phyloP scores from a whole-genome alignment of 2,113 vertebrate genomes.

The Tachycineta bicolor region DNA sequence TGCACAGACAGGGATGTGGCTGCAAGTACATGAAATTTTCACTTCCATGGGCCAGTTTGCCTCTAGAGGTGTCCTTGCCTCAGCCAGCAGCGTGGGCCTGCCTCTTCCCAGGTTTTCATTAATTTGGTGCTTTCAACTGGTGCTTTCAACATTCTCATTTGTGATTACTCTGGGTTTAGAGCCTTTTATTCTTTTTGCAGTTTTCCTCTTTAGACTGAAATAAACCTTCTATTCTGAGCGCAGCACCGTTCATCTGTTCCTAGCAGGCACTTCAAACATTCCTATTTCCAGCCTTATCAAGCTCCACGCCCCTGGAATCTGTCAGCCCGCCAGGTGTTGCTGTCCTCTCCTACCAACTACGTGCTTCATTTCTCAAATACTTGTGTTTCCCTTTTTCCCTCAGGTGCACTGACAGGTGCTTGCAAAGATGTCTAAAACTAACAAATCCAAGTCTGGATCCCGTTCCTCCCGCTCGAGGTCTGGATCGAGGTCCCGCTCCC shows the following conservation, averaged over 20 bases:
- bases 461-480: slow-evolving; percentile 88
- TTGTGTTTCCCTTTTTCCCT: background rate
- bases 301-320: background rate
- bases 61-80: background rate
- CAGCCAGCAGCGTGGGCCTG: background rate
- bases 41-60: background rate
- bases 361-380: slow-evolving; percentile 1
- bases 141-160: background rate
- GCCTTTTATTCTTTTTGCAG: background rate
- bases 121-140: background rate
- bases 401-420: slow-evolving; percentile 65
- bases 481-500: slow-evolving; percentile 86
- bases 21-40: background rate
- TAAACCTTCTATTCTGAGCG: background rate
- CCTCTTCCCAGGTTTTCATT: background rate
- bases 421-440: slow-evolving; percentile 90
- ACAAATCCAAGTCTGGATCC: slow-evolving; percentile 91
- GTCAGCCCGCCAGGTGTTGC: background rate
- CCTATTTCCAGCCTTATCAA: background rate
- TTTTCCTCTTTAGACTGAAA: background rate
- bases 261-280: background rate
- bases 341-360: background rate
- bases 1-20: background rate
- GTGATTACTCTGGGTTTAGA: background rate
- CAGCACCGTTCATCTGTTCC: background rate